Conservation (phyloP, 2,113 vertebrate species). For the Excalfactoria chinensis region DNA sequence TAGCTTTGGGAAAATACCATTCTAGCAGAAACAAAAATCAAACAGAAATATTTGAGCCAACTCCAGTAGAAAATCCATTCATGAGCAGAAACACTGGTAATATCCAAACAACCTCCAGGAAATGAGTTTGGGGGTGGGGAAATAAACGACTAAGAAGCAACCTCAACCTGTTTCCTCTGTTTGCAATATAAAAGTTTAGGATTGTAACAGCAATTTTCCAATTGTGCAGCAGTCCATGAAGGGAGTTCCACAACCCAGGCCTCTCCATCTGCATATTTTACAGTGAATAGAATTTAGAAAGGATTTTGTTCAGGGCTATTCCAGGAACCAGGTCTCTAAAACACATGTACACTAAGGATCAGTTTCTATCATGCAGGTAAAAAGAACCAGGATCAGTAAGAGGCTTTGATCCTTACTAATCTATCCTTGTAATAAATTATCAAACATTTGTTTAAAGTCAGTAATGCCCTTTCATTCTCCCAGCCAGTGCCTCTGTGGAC, state of each 20-base stretch:
- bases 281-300: neutral
- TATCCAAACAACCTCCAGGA: neutral
- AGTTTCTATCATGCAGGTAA: neutral
- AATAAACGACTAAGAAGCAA: neutral
- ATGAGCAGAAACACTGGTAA: neutral
- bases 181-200: neutral
- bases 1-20: neutral
- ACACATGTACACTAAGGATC: neutral
- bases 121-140: neutral
- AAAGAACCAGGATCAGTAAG: neutral
- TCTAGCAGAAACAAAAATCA: neutral
- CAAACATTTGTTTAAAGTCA: neutral
- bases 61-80: neutral
- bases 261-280: neutral
- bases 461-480: neutral
- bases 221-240: neutral
- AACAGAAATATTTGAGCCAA: neutral
- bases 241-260: neutral
- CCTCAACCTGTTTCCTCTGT: neutral
- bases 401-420: neutral
- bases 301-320: neutral
- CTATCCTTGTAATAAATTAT: neutral
- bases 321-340: neutral
- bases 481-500: neutral
- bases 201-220: neutral